Base-by-base conservation (phyloP, 2,797 vertebrate genomes). In the Hephaestus fuliginosus region DNA sequence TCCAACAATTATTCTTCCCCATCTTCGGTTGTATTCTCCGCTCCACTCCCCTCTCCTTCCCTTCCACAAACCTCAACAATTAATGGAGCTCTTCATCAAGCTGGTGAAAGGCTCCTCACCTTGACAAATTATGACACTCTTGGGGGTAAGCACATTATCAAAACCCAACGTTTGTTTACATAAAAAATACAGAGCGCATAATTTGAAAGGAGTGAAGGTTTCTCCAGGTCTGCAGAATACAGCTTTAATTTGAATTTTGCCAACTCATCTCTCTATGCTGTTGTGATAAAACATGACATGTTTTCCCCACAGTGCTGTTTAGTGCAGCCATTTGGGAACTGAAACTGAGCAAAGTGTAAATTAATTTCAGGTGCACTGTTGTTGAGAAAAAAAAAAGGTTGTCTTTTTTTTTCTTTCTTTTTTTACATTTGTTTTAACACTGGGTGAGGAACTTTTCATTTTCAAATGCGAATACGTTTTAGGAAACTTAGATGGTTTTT, bases 71-170 rank as follows among this genome's bases (percentile, higher is more conserved):
- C 78, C 60, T 53, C 36, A 43, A 82, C 87, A 91, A 88, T 93
- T 93, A 92, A 90, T 88, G 69, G 73, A 78, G 84, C 74, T 84
- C 80, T 89, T 90, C 79, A 82, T 88, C 85, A 86, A 72, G 80
- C 74, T 61, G 55, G 82, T 49, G 74, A 76, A 88, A 89, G 88
- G 72, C 75, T 75, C 49, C 80, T 84, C 85, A 87, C 88, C 82
- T 90, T 89, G 89, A 89, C 88, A 84, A 92, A 93, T 92, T 90
- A 91, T 71, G 77, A 80, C 83, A 81, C 77, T 86, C 71, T 72
- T n/a, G 63, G 80, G 79, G 73, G 79, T 66, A 52, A 76, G 64
- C 81, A 76, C 56, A 69, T 89, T 85, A 91, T 89, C 84, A 79
- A 86, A 83, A 82, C 73, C 67, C 66, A 73, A 41, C 58, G 44